A percentile compares a stretch with the other conserved stretches of the same genome.
phyloP scores from a whole-genome alignment of 1,140 invertebrate species.

The Drusus annulatus region DNA sequence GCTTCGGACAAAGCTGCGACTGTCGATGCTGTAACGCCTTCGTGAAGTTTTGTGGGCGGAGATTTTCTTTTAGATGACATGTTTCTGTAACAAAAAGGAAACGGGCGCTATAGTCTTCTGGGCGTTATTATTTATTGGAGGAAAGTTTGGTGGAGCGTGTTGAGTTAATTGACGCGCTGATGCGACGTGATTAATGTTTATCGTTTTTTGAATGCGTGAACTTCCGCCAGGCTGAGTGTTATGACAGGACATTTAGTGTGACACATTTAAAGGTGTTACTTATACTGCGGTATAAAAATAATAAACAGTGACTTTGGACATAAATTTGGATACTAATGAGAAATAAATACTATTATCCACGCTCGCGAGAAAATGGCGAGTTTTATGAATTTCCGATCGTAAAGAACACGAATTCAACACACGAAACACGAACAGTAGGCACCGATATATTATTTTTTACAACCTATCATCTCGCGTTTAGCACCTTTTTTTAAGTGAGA shows the following conservation, averaged over 20 bases:
- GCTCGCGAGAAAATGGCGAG: too few species aligned
- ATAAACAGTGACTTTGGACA: background rate
- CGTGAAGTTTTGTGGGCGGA: conserved; percentile 90
- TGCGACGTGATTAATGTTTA: conserved; percentile 31
- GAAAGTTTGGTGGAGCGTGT: conserved; percentile 34
- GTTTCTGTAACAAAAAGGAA: conserved; percentile 78
- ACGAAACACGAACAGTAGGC: too few species aligned
- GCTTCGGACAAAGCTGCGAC: conserved; percentile 64
- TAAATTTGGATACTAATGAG: conserved; percentile 16
- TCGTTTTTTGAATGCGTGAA: conserved; percentile 33
- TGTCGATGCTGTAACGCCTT: conserved; percentile 77
- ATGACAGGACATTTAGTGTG: conserved; percentile 31
- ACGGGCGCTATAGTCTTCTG: conserved; percentile 4
- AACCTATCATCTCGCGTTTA: too few species aligned
- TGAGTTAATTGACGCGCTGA: conserved; percentile 38
- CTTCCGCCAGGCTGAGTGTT: conserved; percentile 32
- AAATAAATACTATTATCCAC: background rate
- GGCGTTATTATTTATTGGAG: conserved; percentile 2
- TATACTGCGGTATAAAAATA: conserved; percentile 8
- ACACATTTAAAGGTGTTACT: conserved; percentile 10
- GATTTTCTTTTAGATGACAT: conserved; percentile 96
- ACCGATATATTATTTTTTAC: too few species aligned
- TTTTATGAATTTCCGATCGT: too few species aligned
- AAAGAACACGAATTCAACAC: too few species aligned
- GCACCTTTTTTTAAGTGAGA: too few species aligned